Percentiles rank a stretch among this genome's conserved stretches.
These are phyloP conservation scores for Merops nubicus DNA, from an alignment of 2,113 vertebrate species.

Conservation along the genomic window DNA sequence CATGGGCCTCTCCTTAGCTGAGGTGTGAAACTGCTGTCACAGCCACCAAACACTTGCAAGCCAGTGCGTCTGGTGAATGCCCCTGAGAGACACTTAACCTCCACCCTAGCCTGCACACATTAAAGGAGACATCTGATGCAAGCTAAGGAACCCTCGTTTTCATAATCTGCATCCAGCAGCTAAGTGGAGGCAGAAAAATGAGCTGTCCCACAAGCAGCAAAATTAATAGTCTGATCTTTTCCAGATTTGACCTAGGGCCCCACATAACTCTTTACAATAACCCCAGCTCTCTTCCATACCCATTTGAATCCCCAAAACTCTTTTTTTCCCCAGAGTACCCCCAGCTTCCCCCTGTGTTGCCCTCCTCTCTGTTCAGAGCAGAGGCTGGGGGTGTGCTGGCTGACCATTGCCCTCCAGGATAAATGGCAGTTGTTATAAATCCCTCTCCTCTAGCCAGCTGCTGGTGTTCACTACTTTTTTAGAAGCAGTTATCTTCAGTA, in stretches of 20 bases:
- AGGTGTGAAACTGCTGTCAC: background rate
- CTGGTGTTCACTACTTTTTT: background rate
- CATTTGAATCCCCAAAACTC: background rate
- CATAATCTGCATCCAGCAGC: background rate
- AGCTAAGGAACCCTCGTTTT: background rate
- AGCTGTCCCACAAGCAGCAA: background rate
- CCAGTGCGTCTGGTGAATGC: background rate
- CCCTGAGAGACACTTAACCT: background rate
- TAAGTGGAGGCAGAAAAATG: background rate
- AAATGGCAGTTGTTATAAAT: background rate
- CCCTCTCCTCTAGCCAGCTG: background rate
- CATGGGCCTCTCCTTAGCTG: fast-evolving
- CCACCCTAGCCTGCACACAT: background rate
- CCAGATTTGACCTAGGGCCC: background rate
- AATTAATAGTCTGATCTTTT: background rate
- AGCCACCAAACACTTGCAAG: background rate
- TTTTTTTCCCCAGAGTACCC: background rate
- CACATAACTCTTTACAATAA: background rate
- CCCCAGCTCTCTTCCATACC: background rate
- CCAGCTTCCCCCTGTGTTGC: background rate
- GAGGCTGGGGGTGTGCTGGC: background rate
- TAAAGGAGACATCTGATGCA: background rate
- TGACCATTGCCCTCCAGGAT: background rate
- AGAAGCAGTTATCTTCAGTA: background rate
- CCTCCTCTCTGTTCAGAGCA: background rate